These are phyloP conservation scores for Cydia amplana DNA, from an alignment of 1,140 invertebrate species.

Conservation along the genomic window DNA sequence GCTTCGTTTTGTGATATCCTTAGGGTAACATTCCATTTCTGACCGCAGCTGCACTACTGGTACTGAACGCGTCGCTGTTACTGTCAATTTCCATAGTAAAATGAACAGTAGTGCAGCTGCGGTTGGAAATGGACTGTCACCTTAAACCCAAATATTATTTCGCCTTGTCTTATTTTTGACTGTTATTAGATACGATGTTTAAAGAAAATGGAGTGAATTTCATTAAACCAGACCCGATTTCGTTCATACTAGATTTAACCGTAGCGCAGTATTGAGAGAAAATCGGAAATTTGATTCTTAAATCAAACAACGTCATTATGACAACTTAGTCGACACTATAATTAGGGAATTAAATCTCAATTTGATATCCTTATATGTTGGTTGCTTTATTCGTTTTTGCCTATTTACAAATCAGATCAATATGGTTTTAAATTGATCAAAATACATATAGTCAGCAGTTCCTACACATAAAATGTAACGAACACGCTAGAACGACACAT, in stretches of 20 bases:
- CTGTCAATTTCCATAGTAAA: no score
- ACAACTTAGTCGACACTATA: neutral
- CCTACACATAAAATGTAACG: neutral
- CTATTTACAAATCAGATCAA: no score
- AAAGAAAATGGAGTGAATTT: slow-evolving; percentile 3
- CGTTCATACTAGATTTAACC: neutral
- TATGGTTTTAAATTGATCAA: no score
- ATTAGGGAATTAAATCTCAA: no score
- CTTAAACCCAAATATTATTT: no score
- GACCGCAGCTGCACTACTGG: no score
- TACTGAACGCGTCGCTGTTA: no score
- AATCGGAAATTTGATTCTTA: neutral
- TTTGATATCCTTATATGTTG: neutral
- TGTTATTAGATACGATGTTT: slow-evolving; percentile 17
- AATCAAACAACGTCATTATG: neutral
- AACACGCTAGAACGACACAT: neutral
- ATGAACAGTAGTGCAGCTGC: no score
- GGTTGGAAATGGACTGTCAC: no score
- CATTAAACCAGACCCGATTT: neutral
- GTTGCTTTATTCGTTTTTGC: neutral
- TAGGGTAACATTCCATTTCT: no score
- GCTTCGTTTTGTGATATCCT: neutral
- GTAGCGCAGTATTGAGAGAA: neutral
- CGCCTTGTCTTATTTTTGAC: neutral
- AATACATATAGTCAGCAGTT: no score